These are phyloP conservation scores for Nymphalis polychloros DNA, from an alignment of 2,888 invertebrate species.

Conservation along the genomic window DNA sequence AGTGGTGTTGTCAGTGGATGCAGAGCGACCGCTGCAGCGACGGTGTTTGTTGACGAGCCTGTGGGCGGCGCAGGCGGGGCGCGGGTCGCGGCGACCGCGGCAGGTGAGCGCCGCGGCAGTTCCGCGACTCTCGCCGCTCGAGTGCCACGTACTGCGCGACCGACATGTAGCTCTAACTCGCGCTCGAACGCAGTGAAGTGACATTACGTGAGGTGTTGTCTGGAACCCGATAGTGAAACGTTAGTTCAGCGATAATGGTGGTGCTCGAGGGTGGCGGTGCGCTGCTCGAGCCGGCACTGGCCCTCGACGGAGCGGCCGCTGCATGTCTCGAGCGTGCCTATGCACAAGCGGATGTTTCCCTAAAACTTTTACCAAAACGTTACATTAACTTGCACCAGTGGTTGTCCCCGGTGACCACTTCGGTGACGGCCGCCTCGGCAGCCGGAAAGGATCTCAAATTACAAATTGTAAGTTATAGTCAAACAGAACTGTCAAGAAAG, in stretches of 20 bases:
- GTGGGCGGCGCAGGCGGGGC: conserved; percentile 63
- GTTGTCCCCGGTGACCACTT: conserved; percentile 89
- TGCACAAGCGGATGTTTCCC: conserved; percentile 90
- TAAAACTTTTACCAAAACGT: conserved; percentile 94
- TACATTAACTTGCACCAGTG: conserved; percentile 95
- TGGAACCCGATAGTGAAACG: conserved; percentile 43
- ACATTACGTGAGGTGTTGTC: conserved; percentile 55
- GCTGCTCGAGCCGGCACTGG: conserved; percentile 83
- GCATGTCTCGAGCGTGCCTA: conserved; percentile 89
- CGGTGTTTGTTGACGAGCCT: conserved; percentile 73
- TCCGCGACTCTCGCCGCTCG: conserved; percentile 71
- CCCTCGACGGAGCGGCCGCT: conserved; percentile 85
- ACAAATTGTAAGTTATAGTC: conserved; percentile 84
- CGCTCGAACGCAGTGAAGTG: conserved; percentile 59
- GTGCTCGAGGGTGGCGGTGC: conserved; percentile 79
- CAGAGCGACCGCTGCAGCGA: conserved; percentile 71
- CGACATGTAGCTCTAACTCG: conserved; percentile 70
- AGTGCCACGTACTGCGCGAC: conserved; percentile 60
- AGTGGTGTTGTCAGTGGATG: conserved; percentile 64
- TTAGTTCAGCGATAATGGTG: conserved; percentile 61
- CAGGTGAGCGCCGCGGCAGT: conserved; percentile 64
- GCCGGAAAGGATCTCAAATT: conserved; percentile 89
- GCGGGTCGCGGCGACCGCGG: conserved; percentile 54
- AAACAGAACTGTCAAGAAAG: conserved; percentile 21
- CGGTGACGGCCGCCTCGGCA: conserved; percentile 76